A percentile compares a stretch with the other conserved stretches of the same genome.
These are phyloP conservation scores for Bothrops jararaca DNA, from an alignment of 2,113 vertebrate genomes.

Conservation along the genomic window DNA sequence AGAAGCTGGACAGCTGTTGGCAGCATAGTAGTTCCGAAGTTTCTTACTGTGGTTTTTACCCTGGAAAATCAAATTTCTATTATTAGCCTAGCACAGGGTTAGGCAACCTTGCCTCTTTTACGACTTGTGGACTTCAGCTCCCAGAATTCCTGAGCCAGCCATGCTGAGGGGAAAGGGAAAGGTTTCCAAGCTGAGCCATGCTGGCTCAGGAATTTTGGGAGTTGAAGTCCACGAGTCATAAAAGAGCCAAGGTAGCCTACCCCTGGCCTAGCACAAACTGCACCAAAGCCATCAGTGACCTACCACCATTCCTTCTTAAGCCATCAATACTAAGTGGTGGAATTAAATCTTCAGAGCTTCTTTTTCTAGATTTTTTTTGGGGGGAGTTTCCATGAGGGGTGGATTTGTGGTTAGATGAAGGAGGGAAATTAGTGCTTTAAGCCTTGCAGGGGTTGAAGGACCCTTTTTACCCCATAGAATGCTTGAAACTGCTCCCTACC, in stretches of 20 bases:
- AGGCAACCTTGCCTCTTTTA: no score
- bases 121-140: no score
- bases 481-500: neutral
- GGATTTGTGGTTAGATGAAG: neutral
- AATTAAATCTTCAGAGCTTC: neutral
- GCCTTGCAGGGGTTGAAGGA: neutral
- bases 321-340: neutral
- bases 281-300: neutral
- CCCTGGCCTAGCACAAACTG: neutral
- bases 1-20: conserved; percentile 89
- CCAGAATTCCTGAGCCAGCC: no score
- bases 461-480: neutral
- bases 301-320: neutral
- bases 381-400: neutral
- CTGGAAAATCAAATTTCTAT: conserved; percentile 68
- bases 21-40: conserved; percentile 93
- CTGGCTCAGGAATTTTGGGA: no score
- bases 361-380: neutral
- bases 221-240: no score
- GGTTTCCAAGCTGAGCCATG: no score
- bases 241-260: no score
- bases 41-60: conserved; percentile 99
- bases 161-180: no score
- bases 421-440: neutral
- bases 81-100: neutral